These are phyloP conservation scores for Elanus axillaris DNA, from an alignment of 2,113 vertebrate genomes.

Conservation along the genomic window DNA sequence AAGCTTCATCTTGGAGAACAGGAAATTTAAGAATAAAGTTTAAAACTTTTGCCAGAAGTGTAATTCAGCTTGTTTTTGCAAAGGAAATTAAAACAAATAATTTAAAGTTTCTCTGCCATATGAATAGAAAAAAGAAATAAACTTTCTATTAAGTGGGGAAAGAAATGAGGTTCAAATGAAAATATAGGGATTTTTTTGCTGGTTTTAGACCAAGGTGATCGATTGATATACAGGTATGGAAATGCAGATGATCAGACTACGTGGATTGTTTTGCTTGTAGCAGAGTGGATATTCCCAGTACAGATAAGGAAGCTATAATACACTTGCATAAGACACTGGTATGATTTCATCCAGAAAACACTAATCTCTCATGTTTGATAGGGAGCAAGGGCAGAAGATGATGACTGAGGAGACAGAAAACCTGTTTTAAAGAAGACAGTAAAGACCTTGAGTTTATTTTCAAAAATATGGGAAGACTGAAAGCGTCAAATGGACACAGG, in stretches of 20 bases:
- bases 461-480: background rate
- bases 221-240: background rate
- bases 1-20: background rate
- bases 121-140: background rate
- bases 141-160: background rate
- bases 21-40: conserved; percentile 11
- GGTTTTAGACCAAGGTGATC: background rate
- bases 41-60: background rate
- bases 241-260: background rate
- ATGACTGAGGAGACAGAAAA: background rate
- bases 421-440: background rate
- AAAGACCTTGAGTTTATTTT: background rate
- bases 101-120: background rate
- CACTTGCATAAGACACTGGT: background rate
- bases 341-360: background rate
- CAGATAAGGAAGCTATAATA: background rate
- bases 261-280: background rate
- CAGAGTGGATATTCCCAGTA: background rate
- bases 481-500: background rate
- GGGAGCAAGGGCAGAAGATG: background rate
- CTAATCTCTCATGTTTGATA: background rate
- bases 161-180: background rate
- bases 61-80: background rate
- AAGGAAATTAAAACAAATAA: background rate
- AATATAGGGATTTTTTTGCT: background rate